Conservation (phyloP, 2,888 invertebrate genomes). For the Erpobdella octoculata region DNA sequence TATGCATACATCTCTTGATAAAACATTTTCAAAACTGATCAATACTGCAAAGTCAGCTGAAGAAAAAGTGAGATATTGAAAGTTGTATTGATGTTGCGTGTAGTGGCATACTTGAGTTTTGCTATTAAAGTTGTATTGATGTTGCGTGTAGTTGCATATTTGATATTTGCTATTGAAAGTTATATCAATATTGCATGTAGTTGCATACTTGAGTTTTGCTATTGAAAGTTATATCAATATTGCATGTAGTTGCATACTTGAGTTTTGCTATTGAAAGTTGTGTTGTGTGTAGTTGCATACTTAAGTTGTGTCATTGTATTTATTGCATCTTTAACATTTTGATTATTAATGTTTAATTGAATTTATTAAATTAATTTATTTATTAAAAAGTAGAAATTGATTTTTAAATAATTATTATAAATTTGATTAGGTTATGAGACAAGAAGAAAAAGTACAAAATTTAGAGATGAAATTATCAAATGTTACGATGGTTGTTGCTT, state of each 20-base stretch:
- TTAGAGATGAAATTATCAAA: conserved; percentile 31
- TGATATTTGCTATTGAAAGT: too few relatives aligned
- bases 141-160: neutral
- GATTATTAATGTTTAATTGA: too few relatives aligned
- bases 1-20: conserved; percentile 73
- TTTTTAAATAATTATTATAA: neutral
- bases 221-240: too few relatives aligned
- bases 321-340: too few relatives aligned
- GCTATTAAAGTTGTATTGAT: neutral
- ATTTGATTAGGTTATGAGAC: conserved; percentile 32
- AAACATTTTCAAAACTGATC: conserved; percentile 62
- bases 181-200: too few relatives aligned
- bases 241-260: too few relatives aligned
- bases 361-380: too few relatives aligned
- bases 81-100: neutral
- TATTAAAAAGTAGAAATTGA: too few relatives aligned
- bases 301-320: too few relatives aligned
- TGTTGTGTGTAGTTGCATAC: too few relatives aligned
- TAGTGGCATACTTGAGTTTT: neutral
- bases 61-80: conserved; percentile 31
- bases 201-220: too few relatives aligned
- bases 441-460: conserved; percentile 34
- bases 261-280: too few relatives aligned
- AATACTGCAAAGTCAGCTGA: conserved; percentile 40
- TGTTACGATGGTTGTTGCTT: conserved; percentile 12